phyloP scores from a whole-genome alignment of 2,797 vertebrate species.

The Lagodon rhomboides region DNA sequence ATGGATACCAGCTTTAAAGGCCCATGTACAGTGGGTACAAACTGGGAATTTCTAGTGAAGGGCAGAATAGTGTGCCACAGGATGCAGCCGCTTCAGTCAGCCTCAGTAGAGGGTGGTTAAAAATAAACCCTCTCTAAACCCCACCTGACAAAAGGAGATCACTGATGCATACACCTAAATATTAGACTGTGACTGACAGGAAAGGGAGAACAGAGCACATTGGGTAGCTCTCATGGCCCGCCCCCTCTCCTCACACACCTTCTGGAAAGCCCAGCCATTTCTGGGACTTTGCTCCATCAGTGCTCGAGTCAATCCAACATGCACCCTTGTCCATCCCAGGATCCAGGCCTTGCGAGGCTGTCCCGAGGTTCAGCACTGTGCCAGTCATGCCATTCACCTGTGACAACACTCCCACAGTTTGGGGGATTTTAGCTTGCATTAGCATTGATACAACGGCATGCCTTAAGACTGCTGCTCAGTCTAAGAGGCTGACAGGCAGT shows the following conservation, averaged over 20 bases:
- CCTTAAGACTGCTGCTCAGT: neutral
- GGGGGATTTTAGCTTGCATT: neutral
- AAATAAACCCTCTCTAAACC: constrained; percentile 59
- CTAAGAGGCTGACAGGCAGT: constrained; percentile 3
- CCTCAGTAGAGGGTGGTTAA: constrained; percentile 52
- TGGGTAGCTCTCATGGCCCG: constrained; percentile 7
- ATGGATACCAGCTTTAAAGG: constrained; percentile 32
- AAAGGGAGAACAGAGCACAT: constrained; percentile 23
- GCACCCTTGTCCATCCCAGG: neutral
- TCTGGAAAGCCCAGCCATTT: constrained; percentile 8
- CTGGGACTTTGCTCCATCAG: neutral
- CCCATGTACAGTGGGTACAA: constrained; percentile 10
- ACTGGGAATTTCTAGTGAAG: constrained; percentile 28
- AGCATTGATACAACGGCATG: neutral
- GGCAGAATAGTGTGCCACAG: constrained; percentile 32
- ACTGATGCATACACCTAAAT: constrained; percentile 59
- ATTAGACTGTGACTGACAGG: constrained; percentile 34
- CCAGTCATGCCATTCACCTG: neutral
- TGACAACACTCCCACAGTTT: constrained; percentile 5
- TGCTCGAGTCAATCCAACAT: neutral
- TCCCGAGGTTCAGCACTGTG: constrained; percentile 1
- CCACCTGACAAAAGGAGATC: constrained; percentile 48
- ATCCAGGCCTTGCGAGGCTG: neutral
- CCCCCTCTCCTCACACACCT: constrained; percentile 8
- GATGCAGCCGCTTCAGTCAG: constrained; percentile 32